phyloP scores from a whole-genome alignment of 2,113 vertebrate species.

The Anthoscopus minutus region DNA sequence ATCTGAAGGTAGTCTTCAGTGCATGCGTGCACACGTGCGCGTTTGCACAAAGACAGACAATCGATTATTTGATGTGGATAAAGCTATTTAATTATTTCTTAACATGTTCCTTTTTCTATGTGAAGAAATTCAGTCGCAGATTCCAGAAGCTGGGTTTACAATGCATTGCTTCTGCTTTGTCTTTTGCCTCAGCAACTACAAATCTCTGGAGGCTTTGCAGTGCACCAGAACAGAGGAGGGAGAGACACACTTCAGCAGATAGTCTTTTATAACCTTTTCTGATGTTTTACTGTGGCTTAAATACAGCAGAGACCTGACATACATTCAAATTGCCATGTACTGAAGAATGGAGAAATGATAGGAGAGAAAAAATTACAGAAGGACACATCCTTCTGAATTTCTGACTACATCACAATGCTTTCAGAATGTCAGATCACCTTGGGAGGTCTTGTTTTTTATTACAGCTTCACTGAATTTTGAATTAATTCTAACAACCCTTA shows the following conservation, averaged over 20 bases:
- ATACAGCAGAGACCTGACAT: neutral
- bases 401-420: neutral
- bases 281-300: neutral
- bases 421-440: neutral
- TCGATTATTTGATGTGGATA: neutral
- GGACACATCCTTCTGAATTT: neutral
- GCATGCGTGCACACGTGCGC: fast-evolving
- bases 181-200: neutral
- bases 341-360: neutral
- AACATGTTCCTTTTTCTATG: neutral
- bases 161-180: neutral
- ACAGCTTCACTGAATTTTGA: neutral
- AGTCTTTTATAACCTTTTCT: slow-evolving; percentile 4
- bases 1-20: neutral
- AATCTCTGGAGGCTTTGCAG: neutral
- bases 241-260: neutral
- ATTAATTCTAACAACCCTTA: neutral
- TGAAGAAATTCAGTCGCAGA: neutral
- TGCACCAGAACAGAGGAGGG: neutral
- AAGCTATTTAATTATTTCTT: neutral
- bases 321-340: neutral
- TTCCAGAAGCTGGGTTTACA: neutral
- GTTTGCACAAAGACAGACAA: neutral
- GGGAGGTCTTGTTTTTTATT: neutral
- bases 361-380: neutral